A percentile compares a stretch with the other conserved stretches of the same genome.
These are phyloP conservation scores for Spheniscus humboldti DNA, from an alignment of 2,797 vertebrate genomes.

Conservation along the genomic window DNA sequence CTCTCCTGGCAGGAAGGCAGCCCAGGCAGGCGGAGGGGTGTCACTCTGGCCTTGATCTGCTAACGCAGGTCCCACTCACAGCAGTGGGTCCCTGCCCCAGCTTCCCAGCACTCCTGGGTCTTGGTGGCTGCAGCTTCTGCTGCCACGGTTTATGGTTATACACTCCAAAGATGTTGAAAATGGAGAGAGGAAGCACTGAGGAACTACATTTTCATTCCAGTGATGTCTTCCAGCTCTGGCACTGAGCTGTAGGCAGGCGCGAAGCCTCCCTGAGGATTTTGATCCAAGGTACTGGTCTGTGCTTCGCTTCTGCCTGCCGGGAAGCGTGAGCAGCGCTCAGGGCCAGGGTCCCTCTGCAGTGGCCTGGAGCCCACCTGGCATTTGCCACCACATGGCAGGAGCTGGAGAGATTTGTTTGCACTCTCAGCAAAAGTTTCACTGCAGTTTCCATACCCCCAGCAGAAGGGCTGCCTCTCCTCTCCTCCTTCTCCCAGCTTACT, in stretches of 20 bases:
- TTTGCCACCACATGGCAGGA: not conserved
- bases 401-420: not conserved
- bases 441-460: not conserved
- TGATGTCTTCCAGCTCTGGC: not conserved
- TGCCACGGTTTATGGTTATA: not conserved
- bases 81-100: not conserved
- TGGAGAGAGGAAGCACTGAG: not conserved
- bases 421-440: not conserved
- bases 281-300: not conserved
- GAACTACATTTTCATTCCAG: not conserved
- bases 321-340: not conserved
- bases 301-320: not conserved
- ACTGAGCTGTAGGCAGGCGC: not conserved
- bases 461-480: not conserved
- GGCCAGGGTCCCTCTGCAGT: not conserved
- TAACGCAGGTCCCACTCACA: not conserved
- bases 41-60: not conserved
- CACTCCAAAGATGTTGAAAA: not conserved
- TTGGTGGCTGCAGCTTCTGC: not conserved
- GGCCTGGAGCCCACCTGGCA: not conserved
- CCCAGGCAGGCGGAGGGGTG: not conserved
- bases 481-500: not conserved
- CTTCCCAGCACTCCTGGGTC: not conserved
- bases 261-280: not conserved
- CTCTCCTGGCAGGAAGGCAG: not conserved